A percentile compares a stretch with the other conserved stretches of the same genome.
Conservation (phyloP, 2,797 vertebrate species). For the Potorous gilbertii region DNA sequence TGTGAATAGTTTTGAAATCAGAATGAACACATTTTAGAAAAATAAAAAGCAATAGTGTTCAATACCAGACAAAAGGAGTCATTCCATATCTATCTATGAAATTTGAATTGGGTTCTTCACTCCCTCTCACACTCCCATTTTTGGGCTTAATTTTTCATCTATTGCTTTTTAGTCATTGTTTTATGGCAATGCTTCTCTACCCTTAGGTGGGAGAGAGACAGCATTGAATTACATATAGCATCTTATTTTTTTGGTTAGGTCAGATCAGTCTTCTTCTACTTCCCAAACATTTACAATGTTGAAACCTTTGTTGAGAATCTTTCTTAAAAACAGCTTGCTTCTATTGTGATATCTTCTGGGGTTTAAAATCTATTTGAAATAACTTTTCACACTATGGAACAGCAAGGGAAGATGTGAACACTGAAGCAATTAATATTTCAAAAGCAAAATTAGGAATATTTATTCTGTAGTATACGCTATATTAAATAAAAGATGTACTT, state of each 20-base stretch:
- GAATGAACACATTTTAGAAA: background rate
- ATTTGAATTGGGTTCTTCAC: background rate
- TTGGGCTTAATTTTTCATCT: background rate
- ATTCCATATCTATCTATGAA: background rate
- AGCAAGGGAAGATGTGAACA: background rate
- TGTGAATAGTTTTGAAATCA: background rate
- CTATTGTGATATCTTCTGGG: background rate
- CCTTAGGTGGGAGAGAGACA: conserved; percentile 32
- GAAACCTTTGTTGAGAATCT: background rate
- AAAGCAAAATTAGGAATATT: background rate
- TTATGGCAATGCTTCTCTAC: conserved; percentile 15
- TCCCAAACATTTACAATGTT: background rate
- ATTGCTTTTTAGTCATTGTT: conserved; percentile 6
- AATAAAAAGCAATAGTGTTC: background rate
- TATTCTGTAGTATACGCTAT: conserved; percentile 9
- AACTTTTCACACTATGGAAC: background rate
- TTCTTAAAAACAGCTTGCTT: background rate
- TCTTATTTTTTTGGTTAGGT: conserved; percentile 15
- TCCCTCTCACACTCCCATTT: background rate
- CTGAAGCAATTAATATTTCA: background rate
- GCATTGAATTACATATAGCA: background rate
- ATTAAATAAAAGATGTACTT: conserved; percentile 11
- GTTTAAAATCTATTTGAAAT: background rate
- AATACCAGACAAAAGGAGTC: background rate
- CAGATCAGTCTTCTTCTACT: conserved; percentile 7